Conservation (phyloP, 2,888 invertebrate genomes). For the Rotaria sp. region DNA sequence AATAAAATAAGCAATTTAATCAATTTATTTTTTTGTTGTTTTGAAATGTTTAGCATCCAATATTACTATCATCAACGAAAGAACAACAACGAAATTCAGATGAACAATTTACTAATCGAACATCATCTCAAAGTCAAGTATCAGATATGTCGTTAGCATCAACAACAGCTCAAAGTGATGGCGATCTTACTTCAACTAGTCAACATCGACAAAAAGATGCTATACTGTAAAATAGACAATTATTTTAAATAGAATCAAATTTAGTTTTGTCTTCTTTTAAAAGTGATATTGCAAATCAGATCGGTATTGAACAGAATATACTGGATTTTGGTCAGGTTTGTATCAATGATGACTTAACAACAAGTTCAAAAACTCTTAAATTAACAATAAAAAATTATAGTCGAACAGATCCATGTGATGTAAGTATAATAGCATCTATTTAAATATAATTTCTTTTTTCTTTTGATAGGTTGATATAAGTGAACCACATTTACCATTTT, state of each 20-base stretch:
- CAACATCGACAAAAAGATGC: constrained; percentile 22
- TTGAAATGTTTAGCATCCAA: neutral
- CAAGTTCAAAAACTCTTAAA: neutral
- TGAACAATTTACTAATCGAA: neutral
- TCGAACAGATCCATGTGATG: neutral
- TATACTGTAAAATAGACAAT: neutral
- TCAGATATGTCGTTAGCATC: neutral
- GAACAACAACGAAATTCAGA: neutral
- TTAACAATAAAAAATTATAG: constrained; percentile 25
- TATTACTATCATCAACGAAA: neutral
- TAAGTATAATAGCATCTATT: neutral
- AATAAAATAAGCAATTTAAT: too few relatives aligned
- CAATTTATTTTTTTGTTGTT: too few relatives aligned
- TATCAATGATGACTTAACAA: neutral
- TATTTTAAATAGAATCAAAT: neutral
- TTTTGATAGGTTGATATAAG: neutral
- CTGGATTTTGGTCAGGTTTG: neutral
- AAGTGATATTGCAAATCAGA: neutral
- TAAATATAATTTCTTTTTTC: neutral
- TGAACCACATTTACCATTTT: constrained; percentile 9
- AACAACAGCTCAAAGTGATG: constrained; percentile 8
- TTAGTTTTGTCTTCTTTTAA: neutral
- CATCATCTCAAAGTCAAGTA: neutral
- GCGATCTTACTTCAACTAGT: neutral
- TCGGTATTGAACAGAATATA: constrained; percentile 15